Base-by-base conservation (phyloP, 2,113 vertebrate genomes). In the Engraulis encrasicolus region DNA sequence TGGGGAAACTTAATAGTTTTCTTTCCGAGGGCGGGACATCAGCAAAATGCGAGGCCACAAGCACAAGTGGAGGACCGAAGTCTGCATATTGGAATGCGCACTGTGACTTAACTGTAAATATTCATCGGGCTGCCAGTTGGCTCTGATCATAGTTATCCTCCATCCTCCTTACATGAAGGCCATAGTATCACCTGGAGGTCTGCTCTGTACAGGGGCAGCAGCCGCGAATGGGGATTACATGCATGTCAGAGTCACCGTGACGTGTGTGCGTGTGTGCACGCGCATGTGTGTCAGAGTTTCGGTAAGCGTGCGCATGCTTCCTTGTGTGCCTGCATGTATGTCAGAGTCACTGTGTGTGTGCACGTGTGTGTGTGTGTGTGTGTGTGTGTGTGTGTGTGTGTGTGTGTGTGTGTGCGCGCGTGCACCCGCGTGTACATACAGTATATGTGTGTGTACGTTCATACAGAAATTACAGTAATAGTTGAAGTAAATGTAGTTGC, bases 71-170 rank as follows among this genome's bases (percentile, higher is more conserved):
- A n/a, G n/a, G n/a, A n/a, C n/a, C n/a, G n/a, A n/a, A n/a, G n/a
- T n/a, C n/a, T n/a, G n/a, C n/a, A n/a, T n/a, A n/a, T n/a, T n/a
- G n/a, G n/a, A n/a, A n/a, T n/a, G n/a, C n/a, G n/a, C n/a, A n/a
- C n/a, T n/a, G n/a, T n/a, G n/a, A n/a, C n/a, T n/a, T n/a, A n/a
- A n/a, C n/a, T 66, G 58, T 66, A 66, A 66, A 66, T 66, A 66
- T 66, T 66, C 58, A 66, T 66, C 58, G n/a, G n/a, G 31, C 23
- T 66, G n/a, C 27, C n/a, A 1, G 7, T 11, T 66, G n/a, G n/a
- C 58, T 66, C 58, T 66, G 31, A 66, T 66, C 58, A 66, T 66
- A 66, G 27, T 66, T 31, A 66, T 66, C n/a, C 23, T 66, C 23
- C n/a, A n/a, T 27, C 58, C 58, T 66, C 23, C 58, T 23, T 66